These are phyloP conservation scores for Octonoba sinensis DNA, from an alignment of 2,888 invertebrate genomes.

Conservation along the genomic window DNA sequence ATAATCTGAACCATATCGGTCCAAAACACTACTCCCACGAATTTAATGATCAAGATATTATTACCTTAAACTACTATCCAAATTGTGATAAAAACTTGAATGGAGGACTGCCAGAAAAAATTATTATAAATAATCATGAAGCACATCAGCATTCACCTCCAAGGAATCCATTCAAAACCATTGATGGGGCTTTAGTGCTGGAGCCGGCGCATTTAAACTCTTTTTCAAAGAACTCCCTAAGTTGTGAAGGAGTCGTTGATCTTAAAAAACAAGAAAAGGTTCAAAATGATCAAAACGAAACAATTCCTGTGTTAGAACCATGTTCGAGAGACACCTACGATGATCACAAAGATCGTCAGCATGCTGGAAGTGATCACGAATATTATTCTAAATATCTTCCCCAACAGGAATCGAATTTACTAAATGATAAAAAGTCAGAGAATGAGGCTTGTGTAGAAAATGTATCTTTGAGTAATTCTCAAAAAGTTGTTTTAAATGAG, in stretches of 20 bases:
- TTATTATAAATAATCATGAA: constrained; percentile 42
- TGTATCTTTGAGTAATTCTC: no score
- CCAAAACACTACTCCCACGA: constrained; percentile 4
- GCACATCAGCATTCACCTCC: constrained; percentile 52
- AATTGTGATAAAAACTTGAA: background rate
- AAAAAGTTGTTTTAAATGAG: background rate
- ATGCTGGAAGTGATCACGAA: no score
- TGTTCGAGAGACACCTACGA: no score
- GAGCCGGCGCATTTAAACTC: constrained; percentile 54
- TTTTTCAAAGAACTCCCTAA: constrained; percentile 13
- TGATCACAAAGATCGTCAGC: no score
- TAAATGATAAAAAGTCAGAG: no score
- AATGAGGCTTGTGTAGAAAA: no score
- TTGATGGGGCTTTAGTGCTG: constrained; percentile 24
- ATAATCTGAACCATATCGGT: background rate
- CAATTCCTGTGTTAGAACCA: no score
- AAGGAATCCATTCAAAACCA: constrained; percentile 20
- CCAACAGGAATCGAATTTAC: no score
- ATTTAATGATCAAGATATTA: constrained; percentile 16
- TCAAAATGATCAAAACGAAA: no score
- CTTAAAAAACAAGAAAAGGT: constrained; percentile 29
- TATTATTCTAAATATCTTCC: no score
- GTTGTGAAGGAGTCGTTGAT: constrained; percentile 34
- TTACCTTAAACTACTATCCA: constrained; percentile 4
- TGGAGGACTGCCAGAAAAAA: background rate